phyloP scores from a whole-genome alignment of 1,140 invertebrate species.

The Euglossa dilemma region DNA sequence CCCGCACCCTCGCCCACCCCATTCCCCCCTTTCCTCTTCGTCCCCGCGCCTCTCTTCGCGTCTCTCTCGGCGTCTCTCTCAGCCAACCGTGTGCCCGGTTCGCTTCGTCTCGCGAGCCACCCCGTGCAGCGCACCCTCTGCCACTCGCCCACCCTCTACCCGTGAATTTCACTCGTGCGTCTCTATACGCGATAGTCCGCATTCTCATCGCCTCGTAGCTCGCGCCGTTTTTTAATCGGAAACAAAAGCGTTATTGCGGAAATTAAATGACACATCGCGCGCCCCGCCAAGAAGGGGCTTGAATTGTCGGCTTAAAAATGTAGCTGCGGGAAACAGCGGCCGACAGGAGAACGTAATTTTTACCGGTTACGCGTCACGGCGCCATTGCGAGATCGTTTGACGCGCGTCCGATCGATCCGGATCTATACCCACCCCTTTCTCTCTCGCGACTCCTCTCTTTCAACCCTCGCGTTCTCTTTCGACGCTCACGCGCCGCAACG shows the following conservation, averaged over 20 bases:
- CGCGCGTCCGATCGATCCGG: conserved; percentile 6
- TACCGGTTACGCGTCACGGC: background rate
- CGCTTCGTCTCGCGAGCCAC: too few relatives aligned
- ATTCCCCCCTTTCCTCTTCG: background rate
- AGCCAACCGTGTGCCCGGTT: too few relatives aligned
- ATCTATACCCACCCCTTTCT: background rate
- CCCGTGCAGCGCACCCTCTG: too few relatives aligned
- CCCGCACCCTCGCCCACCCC: conserved; percentile 41
- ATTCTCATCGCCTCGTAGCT: conserved; percentile 57
- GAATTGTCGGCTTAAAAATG: conserved; percentile 66
- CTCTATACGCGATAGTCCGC: conserved; percentile 42
- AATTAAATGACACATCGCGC: conserved; percentile 78
- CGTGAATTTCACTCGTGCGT: conserved; percentile 41
- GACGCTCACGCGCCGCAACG: too few relatives aligned
- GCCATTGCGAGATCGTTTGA: conserved; percentile 4
- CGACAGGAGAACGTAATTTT: conserved; percentile 35
- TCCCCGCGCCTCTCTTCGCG: background rate
- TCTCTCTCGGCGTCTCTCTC: too few relatives aligned
- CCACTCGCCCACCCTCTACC: conserved; percentile 3
- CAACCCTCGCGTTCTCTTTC: too few relatives aligned
- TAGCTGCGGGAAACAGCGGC: conserved; percentile 19
- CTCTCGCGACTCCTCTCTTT: background rate
- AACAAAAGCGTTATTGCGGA: conserved; percentile 81
- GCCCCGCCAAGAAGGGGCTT: conserved; percentile 39
- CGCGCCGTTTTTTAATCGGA: conserved; percentile 73